Evolutionary conservation across 2,797 vertebrate genomes (phyloP).

Genomic region (Orientallactaga sibirica): DNA sequence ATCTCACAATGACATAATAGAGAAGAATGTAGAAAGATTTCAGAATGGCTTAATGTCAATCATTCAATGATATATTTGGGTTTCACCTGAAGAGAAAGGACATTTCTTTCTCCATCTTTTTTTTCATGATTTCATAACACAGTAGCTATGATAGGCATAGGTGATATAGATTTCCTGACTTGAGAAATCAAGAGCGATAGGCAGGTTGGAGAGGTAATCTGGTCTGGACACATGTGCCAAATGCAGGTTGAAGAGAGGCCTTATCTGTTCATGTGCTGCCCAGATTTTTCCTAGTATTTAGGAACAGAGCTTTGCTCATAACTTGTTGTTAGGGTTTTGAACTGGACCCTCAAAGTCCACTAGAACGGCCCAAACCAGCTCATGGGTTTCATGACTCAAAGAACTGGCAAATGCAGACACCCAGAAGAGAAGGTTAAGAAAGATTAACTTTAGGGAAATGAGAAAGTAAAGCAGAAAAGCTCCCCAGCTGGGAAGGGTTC

Average conservation of each 20-base stretch:
- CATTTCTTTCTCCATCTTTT: constrained; percentile 27
- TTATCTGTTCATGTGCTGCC: no score
- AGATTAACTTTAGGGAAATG: no score
- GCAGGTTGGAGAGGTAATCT: neutral
- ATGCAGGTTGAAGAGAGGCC: neutral
- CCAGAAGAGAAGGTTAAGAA: no score
- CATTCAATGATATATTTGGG: constrained; percentile 36
- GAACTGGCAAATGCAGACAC: no score
- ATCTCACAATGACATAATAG: constrained; percentile 2
- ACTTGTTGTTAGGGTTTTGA: no score
- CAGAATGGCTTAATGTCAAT: neutral
- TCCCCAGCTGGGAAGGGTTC: no score
- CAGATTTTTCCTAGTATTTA: no score
- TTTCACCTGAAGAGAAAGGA: neutral
- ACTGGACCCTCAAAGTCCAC: no score
- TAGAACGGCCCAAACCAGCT: no score
- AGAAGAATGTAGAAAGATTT: neutral
- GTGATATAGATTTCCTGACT: neutral
- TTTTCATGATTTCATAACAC: neutral
- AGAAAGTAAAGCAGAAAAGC: no score
- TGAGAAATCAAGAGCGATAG: neutral
- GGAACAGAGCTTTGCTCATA: no score
- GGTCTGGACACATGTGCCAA: neutral
- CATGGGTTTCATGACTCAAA: no score
- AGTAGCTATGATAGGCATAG: neutral